phyloP scores from a whole-genome alignment of 1,140 invertebrate species.

The Sitobion miscanthi region DNA sequence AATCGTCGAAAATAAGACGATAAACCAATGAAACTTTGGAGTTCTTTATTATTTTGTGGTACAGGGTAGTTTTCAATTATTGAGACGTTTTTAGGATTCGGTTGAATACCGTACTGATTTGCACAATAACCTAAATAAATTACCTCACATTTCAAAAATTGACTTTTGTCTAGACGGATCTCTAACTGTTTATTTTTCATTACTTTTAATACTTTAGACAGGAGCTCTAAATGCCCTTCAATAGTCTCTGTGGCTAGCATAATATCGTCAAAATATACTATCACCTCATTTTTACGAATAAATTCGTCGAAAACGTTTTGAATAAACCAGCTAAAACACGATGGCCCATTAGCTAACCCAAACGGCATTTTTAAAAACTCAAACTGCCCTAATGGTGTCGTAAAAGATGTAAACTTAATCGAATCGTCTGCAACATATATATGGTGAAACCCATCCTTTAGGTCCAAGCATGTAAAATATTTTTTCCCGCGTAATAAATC shows the following conservation, averaged over 20 bases:
- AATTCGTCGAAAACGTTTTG: slow-evolving; percentile 58
- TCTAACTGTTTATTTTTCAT: slow-evolving; percentile 29
- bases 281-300: slow-evolving; percentile 60
- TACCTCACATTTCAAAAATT: not conserved
- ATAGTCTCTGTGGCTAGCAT: not conserved
- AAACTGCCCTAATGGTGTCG: not conserved
- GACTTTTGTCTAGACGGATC: not conserved
- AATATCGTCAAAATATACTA: slow-evolving; percentile 18
- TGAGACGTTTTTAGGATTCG: not conserved
- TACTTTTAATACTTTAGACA: slow-evolving; percentile 36
- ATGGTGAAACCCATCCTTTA: no score
- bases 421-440: no score
- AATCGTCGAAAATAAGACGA: slow-evolving; percentile 18
- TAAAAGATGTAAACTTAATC: no score
- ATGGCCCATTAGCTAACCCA: slow-evolving; percentile 42
- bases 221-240: slow-evolving; percentile 26
- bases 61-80: not conserved
- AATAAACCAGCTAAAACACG: slow-evolving; percentile 61
- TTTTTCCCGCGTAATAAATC: no score
- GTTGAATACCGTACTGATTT: not conserved
- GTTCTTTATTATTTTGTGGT: not conserved
- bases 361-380: slow-evolving; percentile 25
- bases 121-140: not conserved
- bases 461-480: no score
- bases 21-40: not conserved